Percentiles rank a stretch among this genome's conserved stretches.
Conservation (phyloP, 2,797 vertebrate species). For the Cuculus canorus region DNA sequence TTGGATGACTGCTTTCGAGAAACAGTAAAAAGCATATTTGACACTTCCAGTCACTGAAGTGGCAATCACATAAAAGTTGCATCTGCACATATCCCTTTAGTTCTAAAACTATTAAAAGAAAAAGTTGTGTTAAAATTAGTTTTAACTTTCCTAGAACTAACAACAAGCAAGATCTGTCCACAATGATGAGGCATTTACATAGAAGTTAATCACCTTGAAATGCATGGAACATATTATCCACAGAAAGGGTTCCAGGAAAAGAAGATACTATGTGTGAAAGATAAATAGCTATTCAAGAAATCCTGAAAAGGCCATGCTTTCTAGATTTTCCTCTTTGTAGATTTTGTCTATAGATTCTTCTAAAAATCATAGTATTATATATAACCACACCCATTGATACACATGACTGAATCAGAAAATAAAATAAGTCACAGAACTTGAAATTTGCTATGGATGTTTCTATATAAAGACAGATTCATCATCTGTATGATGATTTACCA, state of each 20-base stretch:
- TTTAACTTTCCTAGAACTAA: not conserved
- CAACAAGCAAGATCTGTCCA: not conserved
- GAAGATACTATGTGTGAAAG: not conserved
- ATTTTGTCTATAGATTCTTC: not conserved
- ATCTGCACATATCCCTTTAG: not conserved
- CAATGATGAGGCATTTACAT: rapidly evolving
- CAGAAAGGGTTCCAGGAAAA: not conserved
- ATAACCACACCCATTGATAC: not conserved
- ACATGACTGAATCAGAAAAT: not conserved
- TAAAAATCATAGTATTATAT: not conserved
- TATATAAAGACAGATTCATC: not conserved
- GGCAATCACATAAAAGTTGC: not conserved
- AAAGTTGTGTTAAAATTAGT: no score
- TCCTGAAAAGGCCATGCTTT: not conserved
- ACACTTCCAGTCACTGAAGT: not conserved
- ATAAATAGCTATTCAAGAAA: not conserved
- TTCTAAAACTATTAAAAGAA: no score
- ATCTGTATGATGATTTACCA: not conserved
- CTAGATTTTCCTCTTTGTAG: no score
- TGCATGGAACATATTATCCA: not conserved
- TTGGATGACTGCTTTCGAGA: not conserved
- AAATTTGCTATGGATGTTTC: not conserved
- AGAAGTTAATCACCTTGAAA: not conserved
- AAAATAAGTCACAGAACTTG: not conserved
- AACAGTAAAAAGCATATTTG: not conserved